Evolutionary conservation across 2,113 vertebrate species (phyloP), one percentile per base, ranked within the genome.

Genomic region (Trinectes maculatus): DNA sequence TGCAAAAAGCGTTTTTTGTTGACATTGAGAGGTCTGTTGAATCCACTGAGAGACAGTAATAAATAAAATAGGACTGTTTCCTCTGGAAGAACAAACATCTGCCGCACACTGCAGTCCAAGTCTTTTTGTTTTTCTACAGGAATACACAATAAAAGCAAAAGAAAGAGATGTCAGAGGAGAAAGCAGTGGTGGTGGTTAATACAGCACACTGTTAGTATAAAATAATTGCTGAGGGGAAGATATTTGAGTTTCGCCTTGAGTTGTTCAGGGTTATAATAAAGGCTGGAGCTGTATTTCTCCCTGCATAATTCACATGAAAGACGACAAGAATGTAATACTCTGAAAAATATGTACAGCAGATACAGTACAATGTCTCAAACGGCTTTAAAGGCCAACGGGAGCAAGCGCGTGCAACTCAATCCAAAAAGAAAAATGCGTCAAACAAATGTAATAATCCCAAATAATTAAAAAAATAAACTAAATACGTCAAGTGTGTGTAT

Each of bases 191-290:
- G 36, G 39, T 33, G 46, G 25, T 31, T 40, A 80, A 80, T 39
- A 62, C 34, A 15, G 29, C 64, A 51, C 21, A 37, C 59, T 29
- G 68, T 61, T 72, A 42, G 58, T 63, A 59, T 66, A 31, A 80
- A 76, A 71, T 79, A 77, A 85, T 48, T 71, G 74, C 69, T 57
- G 58, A 56, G 47, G 57, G 70, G 58, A 44, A 70, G 74, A 69
- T 60, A 71, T 26, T 37, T 28, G 37, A 39, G 59, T 70, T 74
- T 77, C 64, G 74, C 68, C 80, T 81, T 40, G 74, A 67, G 34
- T 65, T 79, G 60, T 61, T 36, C 9, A 0, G 29, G 59, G 58
- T 60, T 49, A 22, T 15, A 68, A 80, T 76, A 83, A 80, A 24
- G 40, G 60, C 36, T 55, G 48, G 53, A 69, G 29, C 34, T 57